Conservation (phyloP, 2,113 vertebrate genomes). For the Crocuta crocuta region DNA sequence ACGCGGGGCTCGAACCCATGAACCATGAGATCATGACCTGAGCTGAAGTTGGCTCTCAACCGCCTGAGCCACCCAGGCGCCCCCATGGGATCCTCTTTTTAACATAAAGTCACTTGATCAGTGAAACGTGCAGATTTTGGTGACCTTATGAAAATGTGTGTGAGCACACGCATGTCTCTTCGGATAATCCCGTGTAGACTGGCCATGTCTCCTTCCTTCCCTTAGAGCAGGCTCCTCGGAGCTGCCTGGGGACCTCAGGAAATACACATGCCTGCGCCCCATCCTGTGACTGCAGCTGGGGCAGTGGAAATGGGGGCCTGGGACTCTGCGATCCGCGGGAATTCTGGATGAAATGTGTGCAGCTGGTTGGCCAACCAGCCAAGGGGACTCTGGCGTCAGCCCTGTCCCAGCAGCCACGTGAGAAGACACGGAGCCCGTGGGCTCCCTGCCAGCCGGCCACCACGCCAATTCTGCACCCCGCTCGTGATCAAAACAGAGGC, state of each 20-base stretch:
- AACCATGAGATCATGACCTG: too few species aligned
- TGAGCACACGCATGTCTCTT: rapidly evolving
- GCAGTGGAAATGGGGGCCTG: rapidly evolving
- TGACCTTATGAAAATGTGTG: rapidly evolving
- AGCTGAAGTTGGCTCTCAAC: too few species aligned
- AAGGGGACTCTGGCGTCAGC: rapidly evolving
- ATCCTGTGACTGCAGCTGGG: rapidly evolving
- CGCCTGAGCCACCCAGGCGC: too few species aligned
- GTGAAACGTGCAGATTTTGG: neutral
- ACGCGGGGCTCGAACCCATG: too few species aligned
- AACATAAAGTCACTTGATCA: rapidly evolving
- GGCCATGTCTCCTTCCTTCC: rapidly evolving
- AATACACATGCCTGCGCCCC: rapidly evolving
- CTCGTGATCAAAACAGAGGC: rapidly evolving
- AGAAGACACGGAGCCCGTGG: rapidly evolving
- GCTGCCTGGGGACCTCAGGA: rapidly evolving
- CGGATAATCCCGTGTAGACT: rapidly evolving
- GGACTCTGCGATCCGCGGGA: neutral
- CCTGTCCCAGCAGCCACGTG: rapidly evolving
- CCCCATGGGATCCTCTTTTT: neutral
- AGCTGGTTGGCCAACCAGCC: neutral
- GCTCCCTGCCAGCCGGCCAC: too few species aligned
- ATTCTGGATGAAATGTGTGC: rapidly evolving
- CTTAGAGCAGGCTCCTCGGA: neutral
- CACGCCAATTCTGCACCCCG: rapidly evolving